Conservation (phyloP, 2,113 vertebrate species). For the Urocitellus parryii region DNA sequence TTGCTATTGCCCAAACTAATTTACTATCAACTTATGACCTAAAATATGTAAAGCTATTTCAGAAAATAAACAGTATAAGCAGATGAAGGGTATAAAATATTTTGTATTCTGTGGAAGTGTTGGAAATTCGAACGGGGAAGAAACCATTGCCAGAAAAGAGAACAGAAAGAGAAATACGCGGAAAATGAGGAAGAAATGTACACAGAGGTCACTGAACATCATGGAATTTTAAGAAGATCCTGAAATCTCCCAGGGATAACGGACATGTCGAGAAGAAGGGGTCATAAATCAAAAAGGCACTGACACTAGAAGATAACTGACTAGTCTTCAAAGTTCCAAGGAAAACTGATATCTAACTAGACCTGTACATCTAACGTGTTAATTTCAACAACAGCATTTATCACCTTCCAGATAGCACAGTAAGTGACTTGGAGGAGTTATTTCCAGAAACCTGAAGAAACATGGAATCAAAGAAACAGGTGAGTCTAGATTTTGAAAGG, state of each 20-base stretch:
- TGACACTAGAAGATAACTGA: not conserved
- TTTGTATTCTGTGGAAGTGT: not conserved
- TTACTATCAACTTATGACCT: not conserved
- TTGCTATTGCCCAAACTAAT: not conserved
- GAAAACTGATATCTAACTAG: not conserved
- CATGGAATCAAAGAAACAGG: not conserved
- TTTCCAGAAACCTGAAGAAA: not conserved
- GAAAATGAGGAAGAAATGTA: not conserved
- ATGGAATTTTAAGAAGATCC: not conserved
- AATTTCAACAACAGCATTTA: not conserved
- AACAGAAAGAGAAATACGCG: not conserved
- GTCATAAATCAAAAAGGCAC: not conserved
- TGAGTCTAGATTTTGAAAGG: not conserved
- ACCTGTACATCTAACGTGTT: not conserved
- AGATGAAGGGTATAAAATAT: not conserved
- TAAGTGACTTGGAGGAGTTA: not conserved
- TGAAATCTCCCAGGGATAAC: not conserved
- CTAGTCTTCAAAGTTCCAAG: not conserved
- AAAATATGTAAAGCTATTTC: constrained; percentile 37
- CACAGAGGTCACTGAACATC: not conserved
- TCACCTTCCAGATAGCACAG: not conserved
- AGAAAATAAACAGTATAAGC: not conserved
- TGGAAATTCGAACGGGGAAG: not conserved
- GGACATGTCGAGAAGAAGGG: not conserved
- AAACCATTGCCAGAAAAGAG: not conserved